Evolutionary conservation across 2,113 vertebrate genomes (phyloP), one percentile per base, ranked within the genome.

Genomic region (Brachionichthys hirsutus): DNA sequence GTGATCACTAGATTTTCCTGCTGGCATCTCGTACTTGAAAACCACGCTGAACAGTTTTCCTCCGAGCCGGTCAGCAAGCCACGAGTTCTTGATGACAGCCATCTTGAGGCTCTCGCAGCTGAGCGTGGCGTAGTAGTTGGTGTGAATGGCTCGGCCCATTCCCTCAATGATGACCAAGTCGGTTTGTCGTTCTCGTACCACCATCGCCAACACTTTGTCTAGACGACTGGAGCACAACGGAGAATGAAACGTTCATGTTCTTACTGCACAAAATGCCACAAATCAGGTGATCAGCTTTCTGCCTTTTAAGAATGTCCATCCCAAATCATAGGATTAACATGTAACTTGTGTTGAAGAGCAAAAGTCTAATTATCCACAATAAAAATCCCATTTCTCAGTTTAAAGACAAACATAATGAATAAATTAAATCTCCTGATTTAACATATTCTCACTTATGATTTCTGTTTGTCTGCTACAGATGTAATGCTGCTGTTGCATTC

Each of bases 71-170:
- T 97, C 95, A 0, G 97, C 97, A n/a, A 99, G 92, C 97, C 97
- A 99, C 1, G 95, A 91, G 86, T 99, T 99, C 73, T 99, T 99
- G 89, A 99, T 91, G 44, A 99, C 97, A 0, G 97, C 97, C 45
- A 98, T 93, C 82, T 99, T 99, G 74, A 99, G 94, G 89, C 95
- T 96, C 89, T 99, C 97, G 0, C 97, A 99, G 81, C 91, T 82
- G 17, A 99, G 83, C 11, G 79, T 88, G 0, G 97, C 97, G 0
- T 93, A 89, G 89, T 98, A 98, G 77, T 99, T 99, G 61, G 97
- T 99, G 89, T 99, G 97, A 51, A 99, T 94, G 45, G 97, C 97
- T 0, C 97, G 94, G 22, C 97, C 97, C 97, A 99, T 99, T 42
- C 97, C 97, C 77, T 99, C 97, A 1, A 99, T 98, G 71, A 99